A percentile compares a stretch with the other conserved stretches of the same genome.
These are phyloP conservation scores for Stenotaenia linearis DNA, from an alignment of 2,888 invertebrate genomes.

Conservation along the genomic window DNA sequence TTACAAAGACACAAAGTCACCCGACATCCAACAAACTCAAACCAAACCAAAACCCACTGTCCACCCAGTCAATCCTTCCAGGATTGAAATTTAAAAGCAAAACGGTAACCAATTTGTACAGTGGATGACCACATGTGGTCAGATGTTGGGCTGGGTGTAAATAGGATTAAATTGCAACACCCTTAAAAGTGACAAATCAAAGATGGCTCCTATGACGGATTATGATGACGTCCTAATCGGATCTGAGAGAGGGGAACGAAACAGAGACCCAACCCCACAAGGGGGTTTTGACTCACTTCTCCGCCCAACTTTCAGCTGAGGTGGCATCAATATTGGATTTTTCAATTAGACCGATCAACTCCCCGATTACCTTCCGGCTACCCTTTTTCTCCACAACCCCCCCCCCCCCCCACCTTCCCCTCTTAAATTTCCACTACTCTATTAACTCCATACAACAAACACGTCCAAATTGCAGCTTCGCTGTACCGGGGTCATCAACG, in stretches of 20 bases:
- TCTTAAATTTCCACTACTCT: too few species aligned
- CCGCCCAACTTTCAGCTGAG: background rate
- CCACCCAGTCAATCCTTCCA: too few species aligned
- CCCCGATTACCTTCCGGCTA: background rate
- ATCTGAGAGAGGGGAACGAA: background rate
- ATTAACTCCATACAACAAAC: background rate
- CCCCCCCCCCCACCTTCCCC: background rate
- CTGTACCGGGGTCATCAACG: background rate
- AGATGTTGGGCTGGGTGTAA: background rate
- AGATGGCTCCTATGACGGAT: slow-evolving; percentile 16
- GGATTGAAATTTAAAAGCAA: background rate
- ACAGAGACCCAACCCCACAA: background rate
- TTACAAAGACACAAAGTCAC: too few species aligned
- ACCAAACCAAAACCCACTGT: too few species aligned
- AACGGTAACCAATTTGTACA: background rate
- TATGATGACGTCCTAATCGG: slow-evolving; percentile 2
- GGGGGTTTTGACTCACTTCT: background rate
- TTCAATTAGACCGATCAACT: background rate
- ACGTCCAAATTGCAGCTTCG: background rate
- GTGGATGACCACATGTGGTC: background rate
- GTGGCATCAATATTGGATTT: slow-evolving; percentile 8
- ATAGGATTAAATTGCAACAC: background rate
- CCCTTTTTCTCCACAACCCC: background rate
- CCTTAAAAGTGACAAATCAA: slow-evolving; percentile 21
- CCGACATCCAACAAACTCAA: too few species aligned